phyloP scores from a whole-genome alignment of 2,113 vertebrate genomes.

The Hemiscyllium ocellatum region DNA sequence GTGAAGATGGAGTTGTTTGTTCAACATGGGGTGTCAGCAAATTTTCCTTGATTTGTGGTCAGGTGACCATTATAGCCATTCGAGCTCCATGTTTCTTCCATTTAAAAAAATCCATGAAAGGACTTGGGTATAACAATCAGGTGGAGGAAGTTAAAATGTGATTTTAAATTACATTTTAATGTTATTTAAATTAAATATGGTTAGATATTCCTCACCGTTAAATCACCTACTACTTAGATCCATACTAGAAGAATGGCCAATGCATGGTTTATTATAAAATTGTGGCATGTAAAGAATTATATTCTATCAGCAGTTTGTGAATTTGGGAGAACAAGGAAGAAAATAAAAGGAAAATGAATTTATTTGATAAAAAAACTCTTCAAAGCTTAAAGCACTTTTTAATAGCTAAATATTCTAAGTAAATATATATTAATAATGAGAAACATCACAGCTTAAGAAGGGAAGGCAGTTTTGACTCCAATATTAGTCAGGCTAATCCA shows the following conservation, averaged over 20 bases:
- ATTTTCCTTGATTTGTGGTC: too few species aligned
- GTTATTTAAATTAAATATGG: background rate
- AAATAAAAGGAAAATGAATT: background rate
- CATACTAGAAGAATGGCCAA: background rate
- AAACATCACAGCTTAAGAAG: background rate
- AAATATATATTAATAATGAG: background rate
- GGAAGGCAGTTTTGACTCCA: background rate
- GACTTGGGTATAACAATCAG: too few species aligned
- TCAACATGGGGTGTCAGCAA: too few species aligned
- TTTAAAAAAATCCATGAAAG: too few species aligned
- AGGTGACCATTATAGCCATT: too few species aligned
- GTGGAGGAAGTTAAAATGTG: too few species aligned
- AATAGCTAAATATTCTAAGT: background rate
- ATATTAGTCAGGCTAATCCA: background rate
- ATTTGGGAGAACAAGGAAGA: background rate
- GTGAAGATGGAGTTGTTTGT: too few species aligned
- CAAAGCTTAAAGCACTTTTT: background rate
- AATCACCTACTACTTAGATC: background rate
- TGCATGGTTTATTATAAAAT: background rate
- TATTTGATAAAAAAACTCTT: background rate
- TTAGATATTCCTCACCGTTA: background rate
- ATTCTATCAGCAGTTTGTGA: background rate
- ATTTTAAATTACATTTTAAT: too few species aligned
- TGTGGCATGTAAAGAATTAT: background rate
- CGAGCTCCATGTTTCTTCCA: too few species aligned